Evolutionary conservation across 2,113 vertebrate species (phyloP), one percentile per base, ranked within the genome.

Genomic region (Pseudorectes ferrugineus): DNA sequence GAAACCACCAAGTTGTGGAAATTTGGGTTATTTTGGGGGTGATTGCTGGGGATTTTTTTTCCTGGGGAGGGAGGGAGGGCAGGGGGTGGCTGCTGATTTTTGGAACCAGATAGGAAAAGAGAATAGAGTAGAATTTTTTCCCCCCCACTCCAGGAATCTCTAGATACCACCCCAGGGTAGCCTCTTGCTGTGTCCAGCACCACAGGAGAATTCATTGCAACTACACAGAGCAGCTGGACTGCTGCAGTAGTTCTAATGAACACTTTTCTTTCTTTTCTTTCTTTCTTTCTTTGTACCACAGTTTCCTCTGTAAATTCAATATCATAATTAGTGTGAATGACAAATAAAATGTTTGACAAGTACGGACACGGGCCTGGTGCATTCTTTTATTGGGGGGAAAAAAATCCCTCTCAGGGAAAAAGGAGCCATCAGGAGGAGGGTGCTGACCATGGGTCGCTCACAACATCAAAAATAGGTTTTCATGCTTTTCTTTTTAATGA

Each of bases 311-410:
- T 97, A 97, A 97, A 97, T 96, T 97, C 95, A 97, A 6, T 97
- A 95, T 97, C 89, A 94, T 92, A 95, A 95, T 95, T 95, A 97
- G 96, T 96, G 93, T 95, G 96, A 95, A 97, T 92, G 97, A 95
- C 96, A 97, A 98, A 98, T 98, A 98, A 98, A 97, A 90, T 80
- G 93, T 97, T 97, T 96, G 96, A 96, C 96, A 95, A 97, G 81
- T 93, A 92, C 33, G 16, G 51, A 48, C 8, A 17, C 18, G 74
- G 63, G 61, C 57, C 68, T 62, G 35, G 29, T 77, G 79, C 10
- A 1, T 75, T 98, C 45, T 97, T 97, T 96, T 45, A 78, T 67
- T 26, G 19, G 57, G 52, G 48, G n/a, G 33, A 11, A 54, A 77
- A 77, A 52, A 26, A 62, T 1, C 3, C 19, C 8, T 21, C 26